These are phyloP conservation scores for Lophius americanus DNA, from an alignment of 2,797 vertebrate genomes.

Conservation along the genomic window DNA sequence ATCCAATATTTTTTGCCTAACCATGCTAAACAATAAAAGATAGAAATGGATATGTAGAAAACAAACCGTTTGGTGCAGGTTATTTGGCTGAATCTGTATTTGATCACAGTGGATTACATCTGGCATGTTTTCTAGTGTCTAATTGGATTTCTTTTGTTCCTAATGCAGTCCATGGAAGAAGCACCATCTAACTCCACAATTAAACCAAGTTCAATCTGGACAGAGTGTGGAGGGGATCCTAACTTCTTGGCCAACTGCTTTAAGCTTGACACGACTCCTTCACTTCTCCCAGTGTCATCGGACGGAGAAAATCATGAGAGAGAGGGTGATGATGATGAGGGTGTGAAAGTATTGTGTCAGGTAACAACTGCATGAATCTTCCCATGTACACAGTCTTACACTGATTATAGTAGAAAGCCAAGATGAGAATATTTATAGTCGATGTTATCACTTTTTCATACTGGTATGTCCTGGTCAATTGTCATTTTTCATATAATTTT, in stretches of 20 bases:
- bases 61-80: no score
- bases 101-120: not conserved
- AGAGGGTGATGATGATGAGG: slow-evolving; percentile 32
- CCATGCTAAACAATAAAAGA: no score
- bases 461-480: not conserved
- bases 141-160: slow-evolving; percentile 32
- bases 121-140: not conserved
- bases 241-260: slow-evolving; percentile 65
- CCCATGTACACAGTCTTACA: not conserved
- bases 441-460: not conserved
- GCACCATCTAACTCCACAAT: slow-evolving; percentile 13
- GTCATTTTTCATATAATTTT: not conserved
- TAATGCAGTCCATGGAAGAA: slow-evolving; percentile 47
- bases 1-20: no score
- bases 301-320: slow-evolving; percentile 14
- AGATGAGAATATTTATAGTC: slow-evolving; percentile 16
- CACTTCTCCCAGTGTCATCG: slow-evolving; percentile 26
- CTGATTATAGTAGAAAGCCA: slow-evolving; percentile 3
- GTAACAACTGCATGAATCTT: slow-evolving; percentile 52
- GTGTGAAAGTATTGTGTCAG: slow-evolving; percentile 37
- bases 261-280: slow-evolving; percentile 43
- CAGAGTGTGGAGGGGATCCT: slow-evolving; percentile 70
- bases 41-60: no score
- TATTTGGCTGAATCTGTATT: not conserved
- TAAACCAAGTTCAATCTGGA: slow-evolving; percentile 72